Conservation (phyloP, 2,888 invertebrate species). For the Tenthredo amoena region DNA sequence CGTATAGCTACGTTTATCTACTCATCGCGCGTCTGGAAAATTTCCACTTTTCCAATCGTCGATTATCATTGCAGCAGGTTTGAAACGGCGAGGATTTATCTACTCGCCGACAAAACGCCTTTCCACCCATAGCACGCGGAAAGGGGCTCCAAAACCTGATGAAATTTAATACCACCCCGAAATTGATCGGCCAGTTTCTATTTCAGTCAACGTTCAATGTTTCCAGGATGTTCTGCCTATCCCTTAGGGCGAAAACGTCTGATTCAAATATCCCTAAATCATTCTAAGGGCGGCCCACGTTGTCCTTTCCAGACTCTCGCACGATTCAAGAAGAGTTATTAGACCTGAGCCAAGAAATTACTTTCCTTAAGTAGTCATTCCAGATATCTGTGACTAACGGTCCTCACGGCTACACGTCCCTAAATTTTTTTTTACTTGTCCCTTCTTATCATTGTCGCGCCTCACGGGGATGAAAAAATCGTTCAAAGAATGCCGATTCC, state of each 20-base stretch:
- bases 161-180: background rate
- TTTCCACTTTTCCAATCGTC: background rate
- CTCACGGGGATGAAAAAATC: background rate
- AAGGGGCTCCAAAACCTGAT: background rate
- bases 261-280: constrained; percentile 22
- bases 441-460: background rate
- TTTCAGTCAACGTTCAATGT: background rate
- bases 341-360: constrained; percentile 5
- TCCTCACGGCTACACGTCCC: background rate
- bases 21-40: background rate
- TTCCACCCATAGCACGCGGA: background rate
- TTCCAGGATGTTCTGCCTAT: background rate
- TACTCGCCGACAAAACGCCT: background rate
- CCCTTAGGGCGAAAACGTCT: background rate
- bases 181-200: background rate
- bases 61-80: background rate
- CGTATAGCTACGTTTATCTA: no score
- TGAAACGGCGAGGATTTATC: background rate
- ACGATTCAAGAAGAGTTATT: background rate
- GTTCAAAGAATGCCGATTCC: background rate
- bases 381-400: background rate
- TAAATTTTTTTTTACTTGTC: no score
- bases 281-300: background rate
- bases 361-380: background rate
- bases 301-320: background rate